Base-by-base conservation (phyloP, 2,888 invertebrate genomes). In the Caenorhabditis sp. region DNA sequence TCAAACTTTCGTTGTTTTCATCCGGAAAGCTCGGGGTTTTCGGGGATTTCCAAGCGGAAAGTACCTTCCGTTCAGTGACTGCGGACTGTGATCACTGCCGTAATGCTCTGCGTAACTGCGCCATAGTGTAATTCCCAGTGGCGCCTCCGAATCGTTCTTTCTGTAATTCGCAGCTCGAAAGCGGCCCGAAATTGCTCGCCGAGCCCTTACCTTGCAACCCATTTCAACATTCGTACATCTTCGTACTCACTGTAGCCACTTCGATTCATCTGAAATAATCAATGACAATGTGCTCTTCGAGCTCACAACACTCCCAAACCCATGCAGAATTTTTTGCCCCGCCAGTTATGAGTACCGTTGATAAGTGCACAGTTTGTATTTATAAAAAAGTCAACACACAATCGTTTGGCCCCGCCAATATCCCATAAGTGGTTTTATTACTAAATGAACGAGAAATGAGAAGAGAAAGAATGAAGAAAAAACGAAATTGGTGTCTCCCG, bases 371-470 rank as follows among this genome's bases (percentile, higher is more conserved):
- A 50, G 50, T 50, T 48, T 48, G 27, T 30, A 15, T 50, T 50
- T 15, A 27, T 50, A 32, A 50, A 58, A 50, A 66, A 58, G 17
- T 32, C 15, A 46, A 53, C 37, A 45, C 26, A 24, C n/a, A n/a
- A n/a, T n/a, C n/a, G n/a, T n/a, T n/a, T n/a, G 30, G 46, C 22
- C 35, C 39, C 46, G 39, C 24, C 20, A 15, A 7, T 37, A 15
- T 59, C 68, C 68, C 58, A 68, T 22, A 32, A 46, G n/a, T 50
- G 50, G 58, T 68, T 68, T 68, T 68, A 68, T 68, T 68, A 56
- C 56, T 68, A 59, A 56, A 46, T 8, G 32, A 26, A 26, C 1
- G 9, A 26, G 48, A 32, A 11, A 9, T 35, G 35, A 13, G 46
- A 39, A 24, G 32, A 22, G 61, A 43, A 39, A 20, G 30, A 58